A percentile compares a stretch with the other conserved stretches of the same genome.
These are phyloP conservation scores for Dromaius novaehollandiae DNA, from an alignment of 2,113 vertebrate genomes.

Conservation along the genomic window DNA sequence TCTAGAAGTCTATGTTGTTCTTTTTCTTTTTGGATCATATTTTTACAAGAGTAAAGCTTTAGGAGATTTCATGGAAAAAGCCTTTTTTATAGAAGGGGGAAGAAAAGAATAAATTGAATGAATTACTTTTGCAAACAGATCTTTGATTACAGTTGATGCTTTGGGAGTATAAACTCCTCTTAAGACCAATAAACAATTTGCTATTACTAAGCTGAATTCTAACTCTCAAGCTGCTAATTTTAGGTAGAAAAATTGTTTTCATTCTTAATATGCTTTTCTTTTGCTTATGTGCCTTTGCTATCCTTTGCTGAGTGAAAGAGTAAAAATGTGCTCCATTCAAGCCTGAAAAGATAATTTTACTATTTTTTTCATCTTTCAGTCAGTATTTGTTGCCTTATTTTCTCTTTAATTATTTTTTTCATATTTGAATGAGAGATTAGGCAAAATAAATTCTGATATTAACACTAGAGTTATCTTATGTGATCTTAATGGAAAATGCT, in stretches of 20 bases:
- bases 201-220: not conserved
- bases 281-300: not conserved
- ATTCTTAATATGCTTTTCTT: conserved; percentile 9
- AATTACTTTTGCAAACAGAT: conserved; percentile 18
- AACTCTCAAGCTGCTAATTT: conserved; percentile 21
- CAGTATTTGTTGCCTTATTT: not conserved
- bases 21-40: not conserved
- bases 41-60: not conserved
- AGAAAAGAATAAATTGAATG: conserved; percentile 4
- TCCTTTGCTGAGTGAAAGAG: not conserved
- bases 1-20: not conserved
- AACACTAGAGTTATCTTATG: not conserved
- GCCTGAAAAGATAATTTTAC: not conserved
- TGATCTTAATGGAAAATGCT: not conserved
- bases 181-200: conserved; percentile 33
- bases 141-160: conserved; percentile 27
- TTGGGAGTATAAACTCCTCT: not conserved
- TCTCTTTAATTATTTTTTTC: not conserved
- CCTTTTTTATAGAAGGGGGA: not conserved
- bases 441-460: not conserved
- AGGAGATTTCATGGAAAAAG: not conserved
- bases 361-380: not conserved
- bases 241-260: conserved; percentile 12
- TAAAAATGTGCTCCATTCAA: not conserved
- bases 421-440: not conserved